Evolutionary conservation across 2,888 invertebrate species (phyloP), one percentile per base, ranked within the genome.

Genomic region (Chouioia cunea): DNA sequence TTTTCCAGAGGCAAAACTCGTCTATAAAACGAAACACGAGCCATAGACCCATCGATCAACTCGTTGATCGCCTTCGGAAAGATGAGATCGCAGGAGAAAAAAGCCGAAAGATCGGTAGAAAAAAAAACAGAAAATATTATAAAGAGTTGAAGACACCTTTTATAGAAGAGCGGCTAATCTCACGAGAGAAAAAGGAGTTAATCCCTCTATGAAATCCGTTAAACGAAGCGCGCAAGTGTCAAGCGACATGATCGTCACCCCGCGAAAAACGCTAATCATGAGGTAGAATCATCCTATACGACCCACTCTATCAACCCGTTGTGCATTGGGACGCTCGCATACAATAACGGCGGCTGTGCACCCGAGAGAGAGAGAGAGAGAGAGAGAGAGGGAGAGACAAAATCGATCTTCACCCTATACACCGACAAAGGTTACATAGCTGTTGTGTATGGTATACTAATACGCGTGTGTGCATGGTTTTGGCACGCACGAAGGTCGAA

Each of bases 151-250:
- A 36, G 36, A 36, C 36, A 36, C 10, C 10, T 36, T 36, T 3
- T 36, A 12, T 27, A n/a, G 18, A 12, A 14, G 16, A 16, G 14
- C 14, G 43, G 48, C 56, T 57, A 57, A 62, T 67, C 62, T 48
- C 56, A 60, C 8, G 48, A 62, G 62, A 63, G 36, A 36, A 36
- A 62, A 64, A 64, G 63, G 56, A 63, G 68, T 63, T 57, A 57
- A 69, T 58, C 50, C 62, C 50, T 18, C 15, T 50, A 43, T 48
- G 50, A 68, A 62, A 57, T 58, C 64, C 64, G 64, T 65, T 64
- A 64, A 64, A 59, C 69, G 69, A 64, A 64, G 58, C 58, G 64
- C 36, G 20, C 64, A 58, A 36, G 64, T 70, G 69, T 70, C 69
- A 70, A 70, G 64, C 53, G 64, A 36, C 53, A 64, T 70, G 58